phyloP scores from a whole-genome alignment of 2,888 invertebrate species.

The Microctonus brassicae region DNA sequence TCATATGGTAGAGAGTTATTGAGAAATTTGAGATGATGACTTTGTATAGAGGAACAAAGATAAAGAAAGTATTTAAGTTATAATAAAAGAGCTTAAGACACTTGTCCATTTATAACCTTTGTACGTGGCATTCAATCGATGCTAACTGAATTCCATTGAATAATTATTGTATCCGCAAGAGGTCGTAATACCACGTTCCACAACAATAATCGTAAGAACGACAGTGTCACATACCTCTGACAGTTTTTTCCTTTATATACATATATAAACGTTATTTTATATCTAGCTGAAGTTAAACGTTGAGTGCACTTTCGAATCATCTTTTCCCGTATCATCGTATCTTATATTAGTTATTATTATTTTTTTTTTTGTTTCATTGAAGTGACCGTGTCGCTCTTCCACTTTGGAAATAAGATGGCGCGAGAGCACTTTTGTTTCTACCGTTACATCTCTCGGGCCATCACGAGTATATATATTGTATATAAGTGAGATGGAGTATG shows the following conservation, averaged over 20 bases:
- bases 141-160: constrained; percentile 21
- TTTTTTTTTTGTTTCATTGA: constrained; percentile 1
- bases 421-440: constrained; percentile 35
- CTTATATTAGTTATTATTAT: neutral
- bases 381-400: neutral
- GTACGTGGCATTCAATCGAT: constrained; percentile 13
- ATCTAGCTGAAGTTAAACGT: neutral
- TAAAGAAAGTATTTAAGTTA: too few species aligned
- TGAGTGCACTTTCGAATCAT: constrained; percentile 11
- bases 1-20: constrained; percentile 1
- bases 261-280: neutral
- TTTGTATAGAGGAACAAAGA: neutral
- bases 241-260: neutral
- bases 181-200: neutral
- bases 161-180: constrained; percentile 30
- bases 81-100: neutral
- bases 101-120: too few species aligned
- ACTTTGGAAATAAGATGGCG: constrained; percentile 5
- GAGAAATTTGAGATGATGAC: constrained; percentile 25
- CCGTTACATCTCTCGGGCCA: constrained; percentile 31
- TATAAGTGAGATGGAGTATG: neutral
- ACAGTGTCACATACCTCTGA: constrained; percentile 23
- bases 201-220: constrained; percentile 6
- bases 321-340: neutral
- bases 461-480: neutral